phyloP scores from a whole-genome alignment of 92 coral and sea anemone species.

The Phenganax subtilis region DNA sequence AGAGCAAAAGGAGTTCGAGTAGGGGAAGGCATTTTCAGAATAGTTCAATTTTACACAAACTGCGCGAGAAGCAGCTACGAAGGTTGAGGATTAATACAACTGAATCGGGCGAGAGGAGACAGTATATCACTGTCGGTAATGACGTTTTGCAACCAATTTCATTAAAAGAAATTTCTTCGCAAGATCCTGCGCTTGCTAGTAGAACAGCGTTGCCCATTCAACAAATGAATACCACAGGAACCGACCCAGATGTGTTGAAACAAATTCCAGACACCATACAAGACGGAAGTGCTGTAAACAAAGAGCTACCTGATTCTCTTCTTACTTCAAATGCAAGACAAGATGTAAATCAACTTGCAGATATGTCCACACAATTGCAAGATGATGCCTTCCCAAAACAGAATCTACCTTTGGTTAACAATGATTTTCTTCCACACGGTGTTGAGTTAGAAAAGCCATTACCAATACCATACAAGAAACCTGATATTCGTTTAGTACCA shows the following conservation, averaged over 20 bases:
- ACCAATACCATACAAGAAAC: slow-evolving; percentile 60
- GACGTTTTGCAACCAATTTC: neutral
- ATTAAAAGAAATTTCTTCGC: neutral
- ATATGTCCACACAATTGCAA: neutral
- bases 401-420: neutral
- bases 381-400: neutral
- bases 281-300: neutral
- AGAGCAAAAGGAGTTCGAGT: too few relatives aligned
- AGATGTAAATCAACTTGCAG: neutral
- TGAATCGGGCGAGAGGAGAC: slow-evolving; percentile 27
- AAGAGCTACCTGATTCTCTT: neutral
- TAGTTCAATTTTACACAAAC: neutral
- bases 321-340: neutral
- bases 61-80: slow-evolving; percentile 2
- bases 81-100: neutral
- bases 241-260: too few relatives aligned
- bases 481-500: slow-evolving; percentile 66
- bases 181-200: too few relatives aligned
- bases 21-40: neutral
- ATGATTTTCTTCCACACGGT: slow-evolving; percentile 2
- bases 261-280: neutral
- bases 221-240: too few relatives aligned
- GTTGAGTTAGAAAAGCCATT: slow-evolving; percentile 52
- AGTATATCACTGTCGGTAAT: neutral
- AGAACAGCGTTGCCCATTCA: too few relatives aligned